Base-by-base conservation (phyloP, 1,140 invertebrate genomes). In the Drosophila bipectinata region DNA sequence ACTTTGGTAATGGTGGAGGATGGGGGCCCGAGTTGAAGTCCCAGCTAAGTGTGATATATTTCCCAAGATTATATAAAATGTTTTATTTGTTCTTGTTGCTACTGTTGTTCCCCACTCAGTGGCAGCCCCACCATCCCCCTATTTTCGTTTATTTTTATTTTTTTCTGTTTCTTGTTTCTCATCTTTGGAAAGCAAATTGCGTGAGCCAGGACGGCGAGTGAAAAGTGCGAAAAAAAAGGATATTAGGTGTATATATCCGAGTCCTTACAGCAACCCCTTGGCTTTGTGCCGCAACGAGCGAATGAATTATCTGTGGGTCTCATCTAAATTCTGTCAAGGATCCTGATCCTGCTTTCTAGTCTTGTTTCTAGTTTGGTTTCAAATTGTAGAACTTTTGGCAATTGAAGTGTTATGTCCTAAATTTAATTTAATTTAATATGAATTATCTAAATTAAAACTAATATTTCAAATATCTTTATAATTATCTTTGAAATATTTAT, bases 61-160 rank as follows among this genome's bases (percentile, higher is more conserved):
- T 91, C 78, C 77, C 78, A 77, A 91, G 89, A 91, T 91, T 91
- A 91, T 90, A 84, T 90, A 90, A 90, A 88, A 90, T 84, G 89
- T 79, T 90, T 83, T 90, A 90, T 90, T 90, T 90, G 76, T 88
- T 88, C 69, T 82, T 79, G 58, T 72, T 87, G 66, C 69, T 63
- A 58, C 77, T 60, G 51, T 18, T 44, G 41, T 18, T 45, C 28
- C 21, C 21, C 21, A 21, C 21, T 66, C 37, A 4, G 10, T 37
- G 24, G 39, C 30, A 15, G 21, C 44, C 54, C 18, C 12, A 45
- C n/a, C 56, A 52, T 62, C 57, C 56, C 44, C 34, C 37, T 4
- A 32, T 58, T 30, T 61, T 41, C 18, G 34, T 44, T 44, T 37
- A 4, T 39, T 28, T 28, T 48, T 37, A 9, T 37, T 44, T 53